Base-by-base conservation (phyloP, 2,888 invertebrate species). In the Eupithecia subfuscata region DNA sequence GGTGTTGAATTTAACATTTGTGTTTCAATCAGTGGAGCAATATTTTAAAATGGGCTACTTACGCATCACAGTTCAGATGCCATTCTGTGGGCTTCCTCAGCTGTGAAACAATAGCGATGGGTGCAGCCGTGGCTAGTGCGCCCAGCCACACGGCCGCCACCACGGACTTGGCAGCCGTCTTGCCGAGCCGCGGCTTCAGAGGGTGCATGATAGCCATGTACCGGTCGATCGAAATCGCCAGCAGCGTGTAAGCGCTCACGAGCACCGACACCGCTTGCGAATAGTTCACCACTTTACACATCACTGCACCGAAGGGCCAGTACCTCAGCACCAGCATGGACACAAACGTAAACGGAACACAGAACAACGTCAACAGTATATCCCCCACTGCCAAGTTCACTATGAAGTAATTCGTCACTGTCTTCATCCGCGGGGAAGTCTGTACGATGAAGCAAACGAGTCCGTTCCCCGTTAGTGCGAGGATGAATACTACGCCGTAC, bases 151-250 rank as follows among this genome's bases (percentile, higher is more conserved):
- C 97, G 0, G 95, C 90, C 0, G 95, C 93, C 48, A 98, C 97
- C 65, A 97, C 96, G 75, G 96, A 87, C 77, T 96, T 96, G 0
- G 97, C 97, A 22, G 93, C 91, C 0, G 92, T 96, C 86, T 97
- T 97, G 34, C 97, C 97, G 86, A 98, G 96, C 63, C 98, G 95
- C 0, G 98, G 98, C 82, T 96, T 95, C 73, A 99, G 89, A 0
- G 98, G 98, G 94, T 97, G 97, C 96, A 98, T 97, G 78, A 99
- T 98, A 71, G 98, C 98, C 89, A 98, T 96, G 87, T 98, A 99
- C 25, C 98, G 96, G 92, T 99, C 98, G 73, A 98, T 96, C 81
- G 98, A 98, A 87, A 99, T 98, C 56, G 98, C 98, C 45, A 99
- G 97, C 84, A 99, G 90, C 0, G 98, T 98, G 89, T 98, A 98